Conservation (phyloP, 2,797 vertebrate species). For the Acridotheres tristis region DNA sequence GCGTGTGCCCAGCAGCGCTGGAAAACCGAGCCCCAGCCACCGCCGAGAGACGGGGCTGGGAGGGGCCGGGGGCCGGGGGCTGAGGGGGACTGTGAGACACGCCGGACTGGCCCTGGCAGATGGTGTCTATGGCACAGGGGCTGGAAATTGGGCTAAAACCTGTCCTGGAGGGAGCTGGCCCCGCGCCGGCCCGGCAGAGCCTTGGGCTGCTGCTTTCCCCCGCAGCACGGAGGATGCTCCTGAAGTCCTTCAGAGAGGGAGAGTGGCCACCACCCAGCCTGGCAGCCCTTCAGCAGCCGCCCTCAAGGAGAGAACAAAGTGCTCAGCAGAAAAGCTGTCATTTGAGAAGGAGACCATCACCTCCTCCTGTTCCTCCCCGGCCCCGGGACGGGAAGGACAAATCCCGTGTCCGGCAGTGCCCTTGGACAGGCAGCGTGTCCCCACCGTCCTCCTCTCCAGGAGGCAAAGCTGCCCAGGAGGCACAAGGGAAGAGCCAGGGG, state of each 20-base stretch:
- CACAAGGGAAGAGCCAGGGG: background rate
- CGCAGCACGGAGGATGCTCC: background rate
- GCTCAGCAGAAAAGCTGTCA: constrained; percentile 39
- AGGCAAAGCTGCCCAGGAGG: background rate
- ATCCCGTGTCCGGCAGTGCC: background rate
- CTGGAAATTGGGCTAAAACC: constrained; percentile 1
- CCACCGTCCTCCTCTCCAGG: background rate
- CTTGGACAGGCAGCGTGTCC: background rate
- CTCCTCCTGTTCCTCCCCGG: background rate
- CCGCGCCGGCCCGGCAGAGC: background rate
- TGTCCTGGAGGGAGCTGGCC: background rate
- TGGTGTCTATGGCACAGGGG: constrained; percentile 25
- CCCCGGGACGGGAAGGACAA: background rate
- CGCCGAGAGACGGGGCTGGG: background rate
- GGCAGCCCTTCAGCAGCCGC: background rate
- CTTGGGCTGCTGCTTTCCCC: background rate
- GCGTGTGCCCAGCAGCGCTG: background rate
- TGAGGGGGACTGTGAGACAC: background rate
- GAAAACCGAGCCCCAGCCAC: background rate
- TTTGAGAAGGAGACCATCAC: background rate
- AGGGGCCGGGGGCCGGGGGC: background rate
- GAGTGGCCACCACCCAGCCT: background rate
- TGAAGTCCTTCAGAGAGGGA: background rate
- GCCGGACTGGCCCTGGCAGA: background rate
- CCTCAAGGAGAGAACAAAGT: background rate